phyloP scores from a whole-genome alignment of 2,113 vertebrate genomes.

The Cebus imitator region DNA sequence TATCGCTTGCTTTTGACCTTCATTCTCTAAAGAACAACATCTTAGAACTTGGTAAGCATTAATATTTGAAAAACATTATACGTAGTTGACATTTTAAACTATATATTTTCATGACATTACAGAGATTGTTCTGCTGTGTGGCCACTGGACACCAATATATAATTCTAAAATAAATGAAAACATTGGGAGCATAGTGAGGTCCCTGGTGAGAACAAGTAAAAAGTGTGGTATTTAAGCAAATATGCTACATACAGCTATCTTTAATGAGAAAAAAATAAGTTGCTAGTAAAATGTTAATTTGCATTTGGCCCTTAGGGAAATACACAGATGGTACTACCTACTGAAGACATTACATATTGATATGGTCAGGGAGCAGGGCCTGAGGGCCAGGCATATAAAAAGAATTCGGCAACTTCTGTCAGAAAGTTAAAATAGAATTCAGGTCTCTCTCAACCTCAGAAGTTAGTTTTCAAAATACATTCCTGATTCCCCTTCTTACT shows the following conservation, averaged over 20 bases:
- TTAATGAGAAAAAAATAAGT: conserved; percentile 34
- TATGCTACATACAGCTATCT: neutral
- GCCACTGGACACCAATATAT: conserved; percentile 60
- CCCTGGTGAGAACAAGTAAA: conserved; percentile 5
- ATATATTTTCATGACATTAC: conserved; percentile 36
- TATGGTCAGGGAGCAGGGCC: neutral
- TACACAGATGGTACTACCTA: neutral
- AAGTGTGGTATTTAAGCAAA: conserved; percentile 21
- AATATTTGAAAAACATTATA: conserved; percentile 73
- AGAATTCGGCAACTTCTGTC: neutral
- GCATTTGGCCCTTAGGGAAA: neutral
- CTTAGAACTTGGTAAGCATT: conserved; percentile 48
- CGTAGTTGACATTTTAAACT: conserved; percentile 72
- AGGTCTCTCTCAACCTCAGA: neutral
- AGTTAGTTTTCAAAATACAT: neutral
- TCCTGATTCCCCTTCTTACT: neutral
- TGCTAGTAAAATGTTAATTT: conserved; percentile 32
- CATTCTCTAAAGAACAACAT: conserved; percentile 42
- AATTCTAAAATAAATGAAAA: conserved; percentile 76
- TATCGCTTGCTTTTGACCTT: conserved; percentile 24
- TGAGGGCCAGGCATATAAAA: neutral
- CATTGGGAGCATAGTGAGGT: neutral
- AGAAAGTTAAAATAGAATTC: neutral
- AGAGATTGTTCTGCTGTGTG: conserved; percentile 55
- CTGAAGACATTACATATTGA: neutral